phyloP scores from a whole-genome alignment of 2,888 invertebrate genomes.

The Mantis religiosa region DNA sequence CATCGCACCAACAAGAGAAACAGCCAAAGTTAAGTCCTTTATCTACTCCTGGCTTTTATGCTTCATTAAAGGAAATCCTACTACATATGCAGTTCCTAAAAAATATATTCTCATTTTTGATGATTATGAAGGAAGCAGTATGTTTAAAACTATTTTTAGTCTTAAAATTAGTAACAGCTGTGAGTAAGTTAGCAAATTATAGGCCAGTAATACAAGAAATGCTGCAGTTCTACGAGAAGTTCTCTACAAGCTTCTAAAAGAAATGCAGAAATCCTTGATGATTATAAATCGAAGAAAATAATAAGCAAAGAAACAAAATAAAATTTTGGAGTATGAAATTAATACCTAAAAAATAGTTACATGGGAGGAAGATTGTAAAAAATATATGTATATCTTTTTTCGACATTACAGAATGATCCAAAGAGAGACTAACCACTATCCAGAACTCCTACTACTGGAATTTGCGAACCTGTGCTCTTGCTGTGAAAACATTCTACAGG shows the following conservation, averaged over 20 bases:
- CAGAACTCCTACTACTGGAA: too few relatives aligned
- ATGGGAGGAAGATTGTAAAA: neutral
- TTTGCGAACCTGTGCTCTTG: too few relatives aligned
- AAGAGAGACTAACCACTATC: too few relatives aligned
- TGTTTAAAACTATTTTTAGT: neutral
- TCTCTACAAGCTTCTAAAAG: neutral
- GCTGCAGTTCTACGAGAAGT: neutral
- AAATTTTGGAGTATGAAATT: neutral
- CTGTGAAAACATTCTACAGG: too few relatives aligned
- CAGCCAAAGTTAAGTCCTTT: constrained; percentile 19
- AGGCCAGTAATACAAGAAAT: neutral
- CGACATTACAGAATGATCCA: neutral
- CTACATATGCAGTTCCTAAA: neutral
- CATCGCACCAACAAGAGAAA: constrained; percentile 38
- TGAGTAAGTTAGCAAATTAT: neutral
- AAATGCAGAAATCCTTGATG: neutral
- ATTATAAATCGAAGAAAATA: neutral
- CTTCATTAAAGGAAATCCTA: neutral
- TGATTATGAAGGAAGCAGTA: neutral
- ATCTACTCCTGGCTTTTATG: neutral
- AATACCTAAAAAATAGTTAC: neutral
- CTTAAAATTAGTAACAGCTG: neutral
- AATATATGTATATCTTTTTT: neutral
- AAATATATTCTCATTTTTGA: neutral
- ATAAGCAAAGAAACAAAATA: neutral